Evolutionary conservation across 2,113 vertebrate species (phyloP).

Genomic region (Pedionomus torquatus): DNA sequence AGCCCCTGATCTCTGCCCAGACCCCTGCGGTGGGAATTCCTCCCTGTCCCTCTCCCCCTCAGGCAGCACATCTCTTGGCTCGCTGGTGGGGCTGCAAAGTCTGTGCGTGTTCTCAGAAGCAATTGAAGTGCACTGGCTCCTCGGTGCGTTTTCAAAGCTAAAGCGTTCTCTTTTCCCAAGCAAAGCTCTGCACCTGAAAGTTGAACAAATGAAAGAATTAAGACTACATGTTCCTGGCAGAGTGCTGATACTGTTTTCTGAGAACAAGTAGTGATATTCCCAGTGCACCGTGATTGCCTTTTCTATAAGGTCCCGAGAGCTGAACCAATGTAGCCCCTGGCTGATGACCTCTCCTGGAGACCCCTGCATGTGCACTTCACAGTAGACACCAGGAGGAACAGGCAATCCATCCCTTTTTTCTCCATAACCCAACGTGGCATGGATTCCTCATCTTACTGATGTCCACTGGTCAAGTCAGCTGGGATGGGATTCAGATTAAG

Average conservation of each 20-base stretch:
- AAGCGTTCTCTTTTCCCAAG: background rate
- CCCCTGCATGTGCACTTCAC: background rate
- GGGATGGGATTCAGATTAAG: background rate
- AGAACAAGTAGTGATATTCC: background rate
- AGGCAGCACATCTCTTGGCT: background rate
- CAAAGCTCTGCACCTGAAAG: background rate
- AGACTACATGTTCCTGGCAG: background rate
- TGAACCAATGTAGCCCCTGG: background rate
- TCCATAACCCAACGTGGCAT: background rate
- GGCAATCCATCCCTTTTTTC: background rate
- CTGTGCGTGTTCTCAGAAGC: conserved; percentile 12
- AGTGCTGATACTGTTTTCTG: background rate
- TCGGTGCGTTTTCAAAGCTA: background rate
- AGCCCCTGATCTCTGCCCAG: background rate
- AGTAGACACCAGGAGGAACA: background rate
- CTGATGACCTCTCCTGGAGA: background rate
- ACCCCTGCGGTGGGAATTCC: background rate
- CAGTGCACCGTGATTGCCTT: background rate
- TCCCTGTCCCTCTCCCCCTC: background rate
- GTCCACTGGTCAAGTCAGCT: background rate
- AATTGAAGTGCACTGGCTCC: background rate
- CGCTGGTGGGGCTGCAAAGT: background rate
- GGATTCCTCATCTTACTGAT: background rate
- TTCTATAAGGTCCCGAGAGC: background rate
- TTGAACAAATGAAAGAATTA: background rate